phyloP scores from a whole-genome alignment of 92 coral and sea anemone species.

The Porites evermanni region DNA sequence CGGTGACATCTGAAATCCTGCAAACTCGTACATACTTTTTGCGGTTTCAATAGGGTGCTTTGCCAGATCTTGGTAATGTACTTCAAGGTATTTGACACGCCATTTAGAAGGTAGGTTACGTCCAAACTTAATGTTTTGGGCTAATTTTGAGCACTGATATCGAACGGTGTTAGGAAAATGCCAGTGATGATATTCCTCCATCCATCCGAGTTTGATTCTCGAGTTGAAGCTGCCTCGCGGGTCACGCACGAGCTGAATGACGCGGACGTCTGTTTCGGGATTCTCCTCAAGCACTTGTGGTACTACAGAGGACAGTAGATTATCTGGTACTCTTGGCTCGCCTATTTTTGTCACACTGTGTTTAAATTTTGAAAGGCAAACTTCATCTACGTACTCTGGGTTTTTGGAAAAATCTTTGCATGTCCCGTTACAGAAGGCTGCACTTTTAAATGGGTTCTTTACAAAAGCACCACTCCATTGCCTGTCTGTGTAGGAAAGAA shows the following conservation, averaged over 20 bases:
- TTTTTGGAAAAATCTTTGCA: not conserved
- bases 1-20: slow-evolving; percentile 15
- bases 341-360: slow-evolving; percentile 22
- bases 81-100: slow-evolving; percentile 1
- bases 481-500: slow-evolving; percentile 4
- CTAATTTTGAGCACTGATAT: not conserved
- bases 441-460: slow-evolving; percentile 7
- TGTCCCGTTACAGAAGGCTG: slow-evolving; percentile 3
- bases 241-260: slow-evolving; percentile 10
- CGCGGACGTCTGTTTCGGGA: slow-evolving; percentile 9
- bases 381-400: not conserved
- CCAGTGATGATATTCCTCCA: not conserved
- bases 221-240: slow-evolving; percentile 12
- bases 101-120: not conserved
- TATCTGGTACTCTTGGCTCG: not conserved
- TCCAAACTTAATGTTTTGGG: slow-evolving; percentile 13
- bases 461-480: slow-evolving; percentile 4
- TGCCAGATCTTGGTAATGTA: slow-evolving; percentile 4
- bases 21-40: not conserved
- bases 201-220: slow-evolving; percentile 4
- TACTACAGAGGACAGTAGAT: not conserved
- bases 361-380: slow-evolving; percentile 12
- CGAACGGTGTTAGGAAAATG: not conserved
- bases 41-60: not conserved
- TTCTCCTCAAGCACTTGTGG: not conserved